Evolutionary conservation across 2,888 invertebrate genomes (phyloP).

Genomic region (Parnassius glacialis): DNA sequence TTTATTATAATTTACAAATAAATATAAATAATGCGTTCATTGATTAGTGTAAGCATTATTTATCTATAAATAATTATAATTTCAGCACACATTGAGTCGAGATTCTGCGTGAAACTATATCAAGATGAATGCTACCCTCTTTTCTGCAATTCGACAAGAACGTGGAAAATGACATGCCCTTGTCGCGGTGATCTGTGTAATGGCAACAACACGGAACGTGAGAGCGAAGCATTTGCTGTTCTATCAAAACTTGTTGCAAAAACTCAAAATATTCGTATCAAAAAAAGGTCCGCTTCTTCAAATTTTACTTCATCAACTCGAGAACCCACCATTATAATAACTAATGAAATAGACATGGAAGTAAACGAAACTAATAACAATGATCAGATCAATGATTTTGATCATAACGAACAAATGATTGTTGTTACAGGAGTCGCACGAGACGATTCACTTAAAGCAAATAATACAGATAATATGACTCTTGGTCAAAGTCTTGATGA

Average conservation of each 20-base stretch:
- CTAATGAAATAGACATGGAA: slow-evolving; percentile 34
- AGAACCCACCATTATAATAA: slow-evolving; percentile 30
- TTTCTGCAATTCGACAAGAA: slow-evolving; percentile 66
- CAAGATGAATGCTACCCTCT: slow-evolving; percentile 71
- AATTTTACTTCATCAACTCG: slow-evolving; percentile 29
- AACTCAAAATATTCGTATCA: slow-evolving; percentile 34
- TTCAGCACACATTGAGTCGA: slow-evolving; percentile 65
- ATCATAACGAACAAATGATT: slow-evolving; percentile 29
- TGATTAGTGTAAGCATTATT: no score
- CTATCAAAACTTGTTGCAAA: slow-evolving; percentile 38
- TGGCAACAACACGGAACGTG: slow-evolving; percentile 59
- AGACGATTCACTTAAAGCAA: slow-evolving; percentile 5
- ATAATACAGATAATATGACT: slow-evolving; percentile 1
- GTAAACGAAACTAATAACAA: slow-evolving; percentile 23
- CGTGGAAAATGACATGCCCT: slow-evolving; percentile 69
- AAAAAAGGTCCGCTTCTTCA: slow-evolving; percentile 32
- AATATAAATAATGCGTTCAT: no score
- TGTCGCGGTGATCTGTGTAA: slow-evolving; percentile 71
- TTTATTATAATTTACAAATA: no score
- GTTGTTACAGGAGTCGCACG: slow-evolving; percentile 18
- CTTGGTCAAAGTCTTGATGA: neutral
- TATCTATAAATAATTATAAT: slow-evolving; percentile 6
- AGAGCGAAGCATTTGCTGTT: slow-evolving; percentile 55
- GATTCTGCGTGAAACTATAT: slow-evolving; percentile 69
- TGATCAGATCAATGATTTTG: slow-evolving; percentile 17